These are phyloP conservation scores for Eclectus roratus DNA, from an alignment of 2,113 vertebrate genomes.

Conservation along the genomic window DNA sequence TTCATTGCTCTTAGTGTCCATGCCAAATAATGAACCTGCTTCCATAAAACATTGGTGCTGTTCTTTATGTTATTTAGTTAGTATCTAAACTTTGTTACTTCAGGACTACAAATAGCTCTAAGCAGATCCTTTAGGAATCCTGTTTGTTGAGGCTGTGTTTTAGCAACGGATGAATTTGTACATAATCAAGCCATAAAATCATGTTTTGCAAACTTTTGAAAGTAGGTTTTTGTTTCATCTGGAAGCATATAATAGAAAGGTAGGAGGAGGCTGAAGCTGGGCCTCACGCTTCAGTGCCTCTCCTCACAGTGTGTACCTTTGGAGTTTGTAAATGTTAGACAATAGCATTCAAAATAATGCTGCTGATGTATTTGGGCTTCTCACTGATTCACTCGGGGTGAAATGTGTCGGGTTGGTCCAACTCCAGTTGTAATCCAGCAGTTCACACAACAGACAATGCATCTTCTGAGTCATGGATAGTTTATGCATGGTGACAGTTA, in stretches of 20 bases:
- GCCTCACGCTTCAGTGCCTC: not conserved
- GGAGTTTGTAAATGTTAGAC: not conserved
- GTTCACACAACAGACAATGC: not conserved
- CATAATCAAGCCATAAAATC: not conserved
- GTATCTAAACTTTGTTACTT: not conserved
- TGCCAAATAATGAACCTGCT: not conserved
- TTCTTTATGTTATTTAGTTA: not conserved
- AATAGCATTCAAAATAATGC: not conserved
- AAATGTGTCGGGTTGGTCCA: not conserved
- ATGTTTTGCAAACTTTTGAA: not conserved
- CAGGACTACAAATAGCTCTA: not conserved
- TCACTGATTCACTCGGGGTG: not conserved
- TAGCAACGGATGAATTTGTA: not conserved
- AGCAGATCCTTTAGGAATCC: not conserved
- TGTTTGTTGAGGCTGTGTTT: slow-evolving; percentile 13
- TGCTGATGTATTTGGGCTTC: not conserved
- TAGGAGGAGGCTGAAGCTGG: not conserved
- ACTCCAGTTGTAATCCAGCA: not conserved
- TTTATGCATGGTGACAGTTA: not conserved
- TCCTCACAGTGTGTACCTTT: not conserved
- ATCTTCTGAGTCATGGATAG: not conserved
- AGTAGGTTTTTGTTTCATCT: not conserved
- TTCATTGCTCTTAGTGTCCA: not conserved
- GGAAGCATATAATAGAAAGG: not conserved
- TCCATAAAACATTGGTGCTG: not conserved